Percentiles rank a stretch among this genome's conserved stretches.
Conservation (phyloP, 2,888 invertebrate species). For the Eupithecia exiguata region DNA sequence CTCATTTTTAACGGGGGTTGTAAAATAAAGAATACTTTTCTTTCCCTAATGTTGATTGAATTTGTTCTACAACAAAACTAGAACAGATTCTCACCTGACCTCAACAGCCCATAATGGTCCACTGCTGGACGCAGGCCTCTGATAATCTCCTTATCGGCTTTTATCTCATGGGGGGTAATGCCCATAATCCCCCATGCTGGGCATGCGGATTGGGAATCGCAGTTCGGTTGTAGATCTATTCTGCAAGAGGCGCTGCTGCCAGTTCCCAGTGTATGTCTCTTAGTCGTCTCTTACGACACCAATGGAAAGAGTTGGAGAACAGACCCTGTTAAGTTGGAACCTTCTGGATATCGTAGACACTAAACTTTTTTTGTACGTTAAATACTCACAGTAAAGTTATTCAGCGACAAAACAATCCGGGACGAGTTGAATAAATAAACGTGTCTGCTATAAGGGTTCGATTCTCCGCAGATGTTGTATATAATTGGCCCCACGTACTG, state of each 20-base stretch:
- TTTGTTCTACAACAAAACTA: not conserved
- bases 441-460: constrained; percentile 50
- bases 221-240: no score
- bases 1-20: no score
- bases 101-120: no score
- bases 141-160: no score
- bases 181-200: no score
- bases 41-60: not conserved
- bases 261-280: no score
- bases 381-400: constrained; percentile 68
- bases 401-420: constrained; percentile 65
- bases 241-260: no score
- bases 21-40: no score
- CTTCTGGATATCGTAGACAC: not conserved
- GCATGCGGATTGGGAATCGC: no score
- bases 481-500: constrained; percentile 62
- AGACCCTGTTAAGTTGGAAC: not conserved
- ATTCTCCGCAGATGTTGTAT: constrained; percentile 65
- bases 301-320: not conserved
- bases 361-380: not conserved
- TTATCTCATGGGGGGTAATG: no score
- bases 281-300: no score
- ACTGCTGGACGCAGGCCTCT: no score
- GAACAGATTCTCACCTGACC: not conserved
- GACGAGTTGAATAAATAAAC: constrained; percentile 72